A percentile compares a stretch with the other conserved stretches of the same genome.
These are phyloP conservation scores for Parnassius mnemosyne DNA, from an alignment of 2,888 invertebrate genomes.

Conservation along the genomic window DNA sequence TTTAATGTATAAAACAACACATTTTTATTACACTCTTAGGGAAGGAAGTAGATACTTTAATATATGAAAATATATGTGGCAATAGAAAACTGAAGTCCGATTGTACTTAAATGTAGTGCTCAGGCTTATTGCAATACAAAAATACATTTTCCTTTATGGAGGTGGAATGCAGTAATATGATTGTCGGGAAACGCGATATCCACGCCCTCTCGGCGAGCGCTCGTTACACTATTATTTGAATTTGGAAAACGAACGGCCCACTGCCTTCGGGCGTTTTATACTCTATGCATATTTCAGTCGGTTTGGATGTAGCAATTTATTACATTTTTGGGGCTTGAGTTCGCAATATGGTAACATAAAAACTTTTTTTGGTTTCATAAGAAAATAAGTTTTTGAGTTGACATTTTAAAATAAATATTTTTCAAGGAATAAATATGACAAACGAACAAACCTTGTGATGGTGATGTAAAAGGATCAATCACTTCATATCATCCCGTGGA, in stretches of 20 bases:
- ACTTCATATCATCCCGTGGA: too few relatives aligned
- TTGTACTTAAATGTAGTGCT: not conserved
- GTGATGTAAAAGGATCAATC: too few relatives aligned
- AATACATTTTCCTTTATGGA: constrained; percentile 19
- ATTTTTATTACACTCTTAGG: too few relatives aligned
- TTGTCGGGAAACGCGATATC: constrained; percentile 40
- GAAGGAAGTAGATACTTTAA: too few relatives aligned
- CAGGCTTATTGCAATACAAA: constrained; percentile 5
- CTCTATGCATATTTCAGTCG: constrained; percentile 25
- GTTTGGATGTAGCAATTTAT: constrained; percentile 15
- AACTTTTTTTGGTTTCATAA: too few relatives aligned
- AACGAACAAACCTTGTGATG: too few relatives aligned
- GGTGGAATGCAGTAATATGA: constrained; percentile 31
- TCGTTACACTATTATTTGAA: constrained; percentile 53
- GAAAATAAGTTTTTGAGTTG: too few relatives aligned
- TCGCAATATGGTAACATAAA: too few relatives aligned
- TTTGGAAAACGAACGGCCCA: constrained; percentile 52
- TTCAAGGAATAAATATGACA: too few relatives aligned
- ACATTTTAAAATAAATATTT: too few relatives aligned
- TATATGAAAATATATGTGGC: too few relatives aligned
- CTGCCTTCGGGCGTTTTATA: constrained; percentile 30
- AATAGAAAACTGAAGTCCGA: not conserved
- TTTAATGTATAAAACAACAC: too few relatives aligned
- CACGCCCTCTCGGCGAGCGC: constrained; percentile 40
- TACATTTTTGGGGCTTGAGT: constrained; percentile 11